These are phyloP conservation scores for Loriculus beryllinus DNA, from an alignment of 2,797 vertebrate genomes.

Conservation along the genomic window DNA sequence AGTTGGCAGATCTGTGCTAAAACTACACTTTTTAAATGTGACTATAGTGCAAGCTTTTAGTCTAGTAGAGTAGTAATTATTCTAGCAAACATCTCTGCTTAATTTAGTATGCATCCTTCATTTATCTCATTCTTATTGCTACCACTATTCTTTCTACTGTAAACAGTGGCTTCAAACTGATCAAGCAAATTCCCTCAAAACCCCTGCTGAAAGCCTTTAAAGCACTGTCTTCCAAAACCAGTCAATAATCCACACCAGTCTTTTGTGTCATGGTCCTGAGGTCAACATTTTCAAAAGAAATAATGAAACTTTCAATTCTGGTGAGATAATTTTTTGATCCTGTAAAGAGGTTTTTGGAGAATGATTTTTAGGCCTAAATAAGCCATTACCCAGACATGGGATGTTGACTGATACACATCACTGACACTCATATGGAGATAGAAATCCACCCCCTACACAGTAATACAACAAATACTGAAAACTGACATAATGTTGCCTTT, in stretches of 20 bases:
- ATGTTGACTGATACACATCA: not conserved
- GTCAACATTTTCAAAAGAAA: not conserved
- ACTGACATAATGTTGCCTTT: not conserved
- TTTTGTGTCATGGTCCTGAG: not conserved
- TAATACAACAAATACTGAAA: not conserved
- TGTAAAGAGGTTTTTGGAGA: not conserved
- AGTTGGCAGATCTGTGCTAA: not conserved
- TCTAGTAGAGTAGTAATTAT: not conserved
- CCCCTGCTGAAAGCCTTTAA: not conserved
- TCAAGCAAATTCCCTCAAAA: not conserved
- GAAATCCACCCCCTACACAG: not conserved
- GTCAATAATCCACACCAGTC: not conserved
- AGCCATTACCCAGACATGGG: not conserved
- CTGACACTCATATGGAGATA: not conserved
- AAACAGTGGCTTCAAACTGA: not conserved
- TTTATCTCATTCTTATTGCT: not conserved
- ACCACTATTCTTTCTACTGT: not conserved
- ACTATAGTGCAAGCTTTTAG: not conserved
- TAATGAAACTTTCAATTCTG: not conserved
- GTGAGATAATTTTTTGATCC: not conserved
- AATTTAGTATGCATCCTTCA: not conserved
- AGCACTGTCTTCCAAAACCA: not conserved
- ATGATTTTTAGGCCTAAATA: not conserved
- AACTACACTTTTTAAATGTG: not conserved
- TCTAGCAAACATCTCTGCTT: not conserved